phyloP scores from a whole-genome alignment of 1,140 invertebrate species.

The Lepidurus apus region DNA sequence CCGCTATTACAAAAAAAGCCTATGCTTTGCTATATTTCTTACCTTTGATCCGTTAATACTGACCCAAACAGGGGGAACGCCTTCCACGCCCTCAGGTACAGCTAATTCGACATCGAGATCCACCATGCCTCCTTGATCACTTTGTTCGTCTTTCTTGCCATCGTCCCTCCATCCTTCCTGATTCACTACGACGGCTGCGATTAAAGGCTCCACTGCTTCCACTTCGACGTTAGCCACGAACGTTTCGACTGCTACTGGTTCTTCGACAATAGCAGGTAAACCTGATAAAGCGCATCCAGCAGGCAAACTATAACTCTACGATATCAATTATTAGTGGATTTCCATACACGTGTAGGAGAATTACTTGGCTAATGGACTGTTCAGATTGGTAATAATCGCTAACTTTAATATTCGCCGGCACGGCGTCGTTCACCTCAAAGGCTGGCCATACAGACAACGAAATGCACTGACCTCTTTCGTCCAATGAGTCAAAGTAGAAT shows the following conservation, averaged over 20 bases:
- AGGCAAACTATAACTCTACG: background rate
- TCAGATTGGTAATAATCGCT: conserved; percentile 65
- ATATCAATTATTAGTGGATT: background rate
- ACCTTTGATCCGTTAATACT: background rate
- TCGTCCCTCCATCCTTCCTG: background rate
- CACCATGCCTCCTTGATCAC: background rate
- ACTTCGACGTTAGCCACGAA: background rate
- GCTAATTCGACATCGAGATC: background rate
- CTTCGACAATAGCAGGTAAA: background rate
- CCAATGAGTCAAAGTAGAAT: conserved; percentile 46
- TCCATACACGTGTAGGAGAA: background rate
- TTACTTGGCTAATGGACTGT: background rate
- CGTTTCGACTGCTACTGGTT: background rate
- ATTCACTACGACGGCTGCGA: background rate
- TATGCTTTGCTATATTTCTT: background rate
- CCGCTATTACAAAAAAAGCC: background rate
- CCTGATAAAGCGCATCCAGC: background rate
- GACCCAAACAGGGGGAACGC: conserved; percentile 7
- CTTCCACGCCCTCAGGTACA: background rate
- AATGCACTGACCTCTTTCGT: conserved; percentile 45
- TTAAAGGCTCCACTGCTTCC: background rate
- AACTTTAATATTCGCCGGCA: conserved; percentile 57
- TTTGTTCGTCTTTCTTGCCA: background rate
- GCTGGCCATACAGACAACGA: conserved; percentile 46
- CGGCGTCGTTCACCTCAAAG: conserved; percentile 49